A percentile compares a stretch with the other conserved stretches of the same genome.
Conservation (phyloP, 2,888 invertebrate genomes). For the Acleris holmiana region DNA sequence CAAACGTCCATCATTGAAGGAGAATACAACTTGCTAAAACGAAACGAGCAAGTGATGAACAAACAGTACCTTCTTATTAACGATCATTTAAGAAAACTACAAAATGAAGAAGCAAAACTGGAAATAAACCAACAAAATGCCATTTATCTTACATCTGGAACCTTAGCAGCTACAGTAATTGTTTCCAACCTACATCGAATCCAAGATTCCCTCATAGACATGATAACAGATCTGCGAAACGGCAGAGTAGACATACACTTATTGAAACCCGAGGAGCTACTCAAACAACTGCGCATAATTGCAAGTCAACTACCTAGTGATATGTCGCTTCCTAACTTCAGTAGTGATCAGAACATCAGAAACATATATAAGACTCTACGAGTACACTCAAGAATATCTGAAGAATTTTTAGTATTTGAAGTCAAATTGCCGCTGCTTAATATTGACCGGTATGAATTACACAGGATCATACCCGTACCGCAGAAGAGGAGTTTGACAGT, state of each 20-base stretch:
- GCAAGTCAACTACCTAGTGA: slow-evolving; percentile 22
- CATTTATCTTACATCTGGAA: background rate
- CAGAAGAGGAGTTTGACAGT: background rate
- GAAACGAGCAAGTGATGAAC: slow-evolving; percentile 20
- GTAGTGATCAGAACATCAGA: background rate
- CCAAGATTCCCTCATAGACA: slow-evolving; percentile 8
- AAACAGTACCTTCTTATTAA: slow-evolving; percentile 15
- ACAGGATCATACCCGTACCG: background rate
- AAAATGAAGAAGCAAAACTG: background rate
- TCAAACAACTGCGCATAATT: slow-evolving; percentile 28
- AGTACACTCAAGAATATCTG: background rate
- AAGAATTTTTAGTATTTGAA: slow-evolving; percentile 1
- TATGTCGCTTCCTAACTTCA: slow-evolving; percentile 14
- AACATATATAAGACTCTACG: background rate
- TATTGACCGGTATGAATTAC: slow-evolving; percentile 1
- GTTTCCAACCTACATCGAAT: slow-evolving; percentile 3
- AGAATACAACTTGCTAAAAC: slow-evolving; percentile 7
- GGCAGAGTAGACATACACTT: slow-evolving; percentile 26
- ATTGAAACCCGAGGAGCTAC: slow-evolving; percentile 13
- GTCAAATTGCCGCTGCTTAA: slow-evolving; percentile 1
- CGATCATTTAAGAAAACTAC: background rate
- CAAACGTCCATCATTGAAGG: slow-evolving; percentile 26
- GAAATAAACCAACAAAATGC: background rate
- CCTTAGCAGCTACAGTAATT: background rate
- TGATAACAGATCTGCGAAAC: slow-evolving; percentile 16